Evolutionary conservation across 2,888 invertebrate genomes (phyloP).

Genomic region (Limenitis camilla): DNA sequence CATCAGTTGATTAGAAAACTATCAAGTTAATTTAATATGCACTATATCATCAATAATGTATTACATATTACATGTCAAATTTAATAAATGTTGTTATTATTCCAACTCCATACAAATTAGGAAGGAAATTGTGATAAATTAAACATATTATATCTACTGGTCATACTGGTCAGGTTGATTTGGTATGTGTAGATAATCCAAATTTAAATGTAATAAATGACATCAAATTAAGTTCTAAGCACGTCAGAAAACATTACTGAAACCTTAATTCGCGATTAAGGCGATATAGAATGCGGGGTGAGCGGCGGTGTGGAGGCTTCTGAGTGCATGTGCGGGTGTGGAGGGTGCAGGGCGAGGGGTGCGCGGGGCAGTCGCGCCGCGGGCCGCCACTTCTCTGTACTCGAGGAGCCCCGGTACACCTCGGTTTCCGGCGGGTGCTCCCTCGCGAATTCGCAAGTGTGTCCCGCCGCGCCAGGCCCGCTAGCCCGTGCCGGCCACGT

Average conservation of each 20-base stretch:
- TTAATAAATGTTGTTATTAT: too few species aligned
- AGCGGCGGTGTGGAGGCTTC: conserved; percentile 68
- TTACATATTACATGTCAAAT: too few species aligned
- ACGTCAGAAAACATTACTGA: conserved; percentile 69
- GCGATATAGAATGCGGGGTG: conserved; percentile 72
- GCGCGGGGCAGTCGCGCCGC: conserved; percentile 56
- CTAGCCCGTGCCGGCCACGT: conserved; percentile 68
- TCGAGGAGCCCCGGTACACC: conserved; percentile 72
- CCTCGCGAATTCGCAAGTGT: conserved; percentile 65
- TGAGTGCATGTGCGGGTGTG: conserved; percentile 62
- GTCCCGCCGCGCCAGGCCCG: conserved; percentile 42
- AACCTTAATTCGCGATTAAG: conserved; percentile 73
- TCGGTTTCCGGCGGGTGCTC: conserved; percentile 70
- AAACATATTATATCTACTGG: too few species aligned
- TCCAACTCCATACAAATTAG: too few species aligned
- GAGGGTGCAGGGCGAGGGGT: conserved; percentile 38
- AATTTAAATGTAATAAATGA: conserved; percentile 45
- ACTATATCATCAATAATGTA: too few species aligned
- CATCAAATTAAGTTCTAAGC: conserved; percentile 67
- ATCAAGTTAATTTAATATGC: too few species aligned
- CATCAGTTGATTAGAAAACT: too few species aligned
- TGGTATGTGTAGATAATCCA: background rate
- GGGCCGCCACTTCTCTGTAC: conserved; percentile 71
- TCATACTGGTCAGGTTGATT: too few species aligned
- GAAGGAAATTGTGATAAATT: too few species aligned